Base-by-base conservation (phyloP, 2,113 vertebrate species). In the Ranitomeya variabilis region DNA sequence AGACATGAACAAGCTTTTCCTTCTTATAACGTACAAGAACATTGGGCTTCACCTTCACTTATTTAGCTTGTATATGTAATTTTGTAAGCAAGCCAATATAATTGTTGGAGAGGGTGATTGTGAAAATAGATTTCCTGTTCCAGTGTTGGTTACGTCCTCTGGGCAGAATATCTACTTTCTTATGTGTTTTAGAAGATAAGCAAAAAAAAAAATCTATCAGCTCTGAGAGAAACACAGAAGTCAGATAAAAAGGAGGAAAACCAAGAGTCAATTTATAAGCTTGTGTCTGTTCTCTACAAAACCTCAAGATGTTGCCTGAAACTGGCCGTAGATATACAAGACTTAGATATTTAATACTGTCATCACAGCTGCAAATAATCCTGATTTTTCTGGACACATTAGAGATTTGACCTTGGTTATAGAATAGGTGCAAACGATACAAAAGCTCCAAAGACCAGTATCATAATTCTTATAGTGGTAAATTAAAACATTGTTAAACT, bases 131-230 rank as follows among this genome's bases (percentile, higher is more conserved):
- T 51, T 52, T 76, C 52, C 73, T 0, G 15, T 21, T 52, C 37
- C 18, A 76, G 37, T 76, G 16, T 52, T 18, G 51, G 73, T 12
- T 21, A 37, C 3, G 14, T 76, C 73, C 37, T 76, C 18, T 7
- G 4, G 37, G 16, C 37, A 52, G 51, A 74, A 52, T 37, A 45
- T 51, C 18, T 76, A 76, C 73, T 45, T 76, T 21, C 71, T 74
- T 74, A 76, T 76, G 73, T 52, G 73, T 76, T 76, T 76, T 52
- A 18, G 45, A 76, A 76, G 73, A 76, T 76, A 76, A 76, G 73
- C 18, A 76, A 76, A 45, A 71, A 76, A 45, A 71, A 45, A 76
- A 76, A 76, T 76, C 73, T 76, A 76, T 76, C 73, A 76, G 37
- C 73, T 19, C 18, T 76, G 37, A 52, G 18, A 76, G 73, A 76